Percentiles rank a stretch among this genome's conserved stretches.
Evolutionary conservation across 1,140 invertebrate species (phyloP).

Genomic region (Paraescarpia echinospica): DNA sequence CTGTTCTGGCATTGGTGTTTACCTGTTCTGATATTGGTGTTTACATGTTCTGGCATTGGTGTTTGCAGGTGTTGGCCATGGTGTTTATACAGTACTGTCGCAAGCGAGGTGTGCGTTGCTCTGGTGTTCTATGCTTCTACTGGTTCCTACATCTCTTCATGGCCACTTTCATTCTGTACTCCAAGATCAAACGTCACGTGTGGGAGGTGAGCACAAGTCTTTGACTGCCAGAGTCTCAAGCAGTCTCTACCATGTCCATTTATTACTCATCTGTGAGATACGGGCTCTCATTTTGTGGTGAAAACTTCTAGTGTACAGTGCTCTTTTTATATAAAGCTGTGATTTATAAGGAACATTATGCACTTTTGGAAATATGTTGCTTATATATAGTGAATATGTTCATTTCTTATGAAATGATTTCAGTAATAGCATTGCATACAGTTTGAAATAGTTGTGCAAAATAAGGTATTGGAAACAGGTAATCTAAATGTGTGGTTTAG

Average conservation of each 20-base stretch:
- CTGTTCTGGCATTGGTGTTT: no score
- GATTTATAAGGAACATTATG: no score
- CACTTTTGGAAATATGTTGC: no score
- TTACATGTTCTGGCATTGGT: not conserved
- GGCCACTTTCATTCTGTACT: conserved; percentile 71
- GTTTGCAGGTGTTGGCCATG: conserved; percentile 69
- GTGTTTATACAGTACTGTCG: conserved; percentile 74
- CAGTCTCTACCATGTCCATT: not conserved
- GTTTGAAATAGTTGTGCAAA: not conserved
- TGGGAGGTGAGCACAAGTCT: not conserved
- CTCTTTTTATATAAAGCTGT: no score
- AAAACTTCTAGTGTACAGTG: no score
- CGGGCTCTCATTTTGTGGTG: no score
- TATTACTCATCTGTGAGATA: no score
- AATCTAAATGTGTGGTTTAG: not conserved
- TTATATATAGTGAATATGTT: no score
- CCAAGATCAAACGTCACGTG: conserved; percentile 12
- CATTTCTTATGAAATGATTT: no score
- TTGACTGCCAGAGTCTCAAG: not conserved
- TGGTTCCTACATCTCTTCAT: conserved; percentile 75
- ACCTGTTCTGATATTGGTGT: not conserved
- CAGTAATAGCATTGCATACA: no score
- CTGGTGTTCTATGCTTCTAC: conserved; percentile 82
- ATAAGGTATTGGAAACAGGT: no score
- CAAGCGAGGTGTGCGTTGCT: conserved; percentile 78